Percentiles rank a stretch among this genome's conserved stretches.
These are phyloP conservation scores for Trichechus manatus DNA, from an alignment of 2,113 vertebrate species.

Conservation along the genomic window DNA sequence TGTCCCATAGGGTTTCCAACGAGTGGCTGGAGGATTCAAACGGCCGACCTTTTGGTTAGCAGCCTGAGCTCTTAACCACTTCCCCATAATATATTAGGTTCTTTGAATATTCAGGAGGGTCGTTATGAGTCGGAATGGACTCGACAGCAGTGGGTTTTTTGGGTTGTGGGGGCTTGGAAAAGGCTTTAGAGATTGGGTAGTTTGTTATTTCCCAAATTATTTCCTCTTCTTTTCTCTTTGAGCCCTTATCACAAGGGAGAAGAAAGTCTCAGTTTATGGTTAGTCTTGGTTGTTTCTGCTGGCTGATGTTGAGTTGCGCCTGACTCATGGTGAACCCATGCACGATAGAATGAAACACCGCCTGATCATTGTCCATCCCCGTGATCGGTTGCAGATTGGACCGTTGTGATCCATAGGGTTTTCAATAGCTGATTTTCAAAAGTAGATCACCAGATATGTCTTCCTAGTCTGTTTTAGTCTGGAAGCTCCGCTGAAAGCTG, in stretches of 20 bases:
- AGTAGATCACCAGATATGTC: background rate
- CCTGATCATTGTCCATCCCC: background rate
- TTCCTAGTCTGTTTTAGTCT: background rate
- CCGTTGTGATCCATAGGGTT: background rate
- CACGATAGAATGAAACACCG: background rate
- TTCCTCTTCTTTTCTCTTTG: background rate
- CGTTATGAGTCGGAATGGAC: no score
- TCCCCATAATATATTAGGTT: background rate
- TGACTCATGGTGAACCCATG: background rate
- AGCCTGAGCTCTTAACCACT: no score
- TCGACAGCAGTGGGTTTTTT: no score
- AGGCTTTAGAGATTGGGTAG: background rate
- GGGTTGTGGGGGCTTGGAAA: background rate
- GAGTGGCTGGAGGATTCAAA: no score
- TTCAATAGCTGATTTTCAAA: background rate
- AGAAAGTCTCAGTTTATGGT: slow-evolving; percentile 7
- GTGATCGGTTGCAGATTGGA: background rate
- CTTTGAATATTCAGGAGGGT: background rate
- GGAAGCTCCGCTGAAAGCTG: background rate
- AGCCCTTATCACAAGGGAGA: background rate
- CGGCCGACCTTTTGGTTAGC: no score
- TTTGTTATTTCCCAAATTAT: background rate
- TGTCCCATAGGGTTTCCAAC: no score
- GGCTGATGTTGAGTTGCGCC: background rate
- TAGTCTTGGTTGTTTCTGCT: background rate